phyloP scores from a whole-genome alignment of 2,113 vertebrate species.

The Crocuta crocuta region DNA sequence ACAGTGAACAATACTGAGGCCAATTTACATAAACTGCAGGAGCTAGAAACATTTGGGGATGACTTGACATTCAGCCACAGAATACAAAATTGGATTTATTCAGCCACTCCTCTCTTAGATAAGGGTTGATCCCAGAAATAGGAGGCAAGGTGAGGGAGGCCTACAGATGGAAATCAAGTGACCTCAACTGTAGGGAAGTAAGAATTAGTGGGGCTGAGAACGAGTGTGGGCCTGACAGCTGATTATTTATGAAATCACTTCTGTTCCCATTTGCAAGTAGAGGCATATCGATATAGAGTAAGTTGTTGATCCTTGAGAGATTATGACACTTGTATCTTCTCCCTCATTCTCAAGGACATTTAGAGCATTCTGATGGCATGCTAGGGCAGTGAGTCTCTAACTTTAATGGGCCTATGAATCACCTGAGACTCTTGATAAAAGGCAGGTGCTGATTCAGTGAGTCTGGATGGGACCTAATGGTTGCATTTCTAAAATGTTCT shows the following conservation, averaged over 20 bases:
- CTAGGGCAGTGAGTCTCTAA: background rate
- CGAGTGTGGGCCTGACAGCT: background rate
- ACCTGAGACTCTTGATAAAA: conserved; percentile 23
- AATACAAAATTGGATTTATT: background rate
- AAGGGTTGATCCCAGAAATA: background rate
- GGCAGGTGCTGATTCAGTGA: background rate
- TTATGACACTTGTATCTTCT: background rate
- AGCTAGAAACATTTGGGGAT: background rate
- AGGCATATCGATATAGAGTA: background rate
- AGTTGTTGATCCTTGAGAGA: background rate
- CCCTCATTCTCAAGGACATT: background rate
- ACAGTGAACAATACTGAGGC: background rate
- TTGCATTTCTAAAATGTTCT: background rate
- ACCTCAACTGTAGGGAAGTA: background rate
- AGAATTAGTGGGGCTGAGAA: background rate
- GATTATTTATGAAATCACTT: background rate
- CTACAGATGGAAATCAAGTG: background rate
- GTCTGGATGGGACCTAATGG: background rate
- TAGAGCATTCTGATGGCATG: conserved; percentile 31
- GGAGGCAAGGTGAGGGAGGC: background rate
- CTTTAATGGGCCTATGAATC: background rate
- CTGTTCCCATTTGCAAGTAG: conserved; percentile 28
- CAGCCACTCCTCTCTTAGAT: background rate
- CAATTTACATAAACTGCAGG: background rate
- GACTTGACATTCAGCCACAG: background rate